A percentile compares a stretch with the other conserved stretches of the same genome.
Conservation (phyloP, 2,797 vertebrate genomes). For the Centropyge bicolor region DNA sequence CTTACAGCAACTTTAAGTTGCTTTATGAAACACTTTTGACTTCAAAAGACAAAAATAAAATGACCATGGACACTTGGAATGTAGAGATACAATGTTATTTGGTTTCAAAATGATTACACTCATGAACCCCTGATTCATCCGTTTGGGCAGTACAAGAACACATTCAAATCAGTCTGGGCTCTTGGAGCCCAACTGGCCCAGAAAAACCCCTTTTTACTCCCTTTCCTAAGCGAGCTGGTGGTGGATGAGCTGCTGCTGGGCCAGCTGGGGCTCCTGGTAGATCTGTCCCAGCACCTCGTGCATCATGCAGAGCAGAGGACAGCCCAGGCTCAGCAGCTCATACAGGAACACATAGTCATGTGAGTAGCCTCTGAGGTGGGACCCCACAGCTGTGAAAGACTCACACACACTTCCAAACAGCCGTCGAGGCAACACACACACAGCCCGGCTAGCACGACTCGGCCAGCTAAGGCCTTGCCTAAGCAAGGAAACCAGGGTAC, state of each 20-base stretch:
- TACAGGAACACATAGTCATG: constrained; percentile 92
- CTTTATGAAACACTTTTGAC: constrained; percentile 27
- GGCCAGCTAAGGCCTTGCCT: constrained; percentile 89
- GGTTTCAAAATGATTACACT: not conserved
- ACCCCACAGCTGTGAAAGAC: constrained; percentile 79
- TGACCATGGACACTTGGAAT: constrained; percentile 19
- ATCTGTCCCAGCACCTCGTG: constrained; percentile 91
- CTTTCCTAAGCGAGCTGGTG: constrained; percentile 33
- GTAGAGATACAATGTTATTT: constrained; percentile 21
- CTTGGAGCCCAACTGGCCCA: too few relatives aligned
- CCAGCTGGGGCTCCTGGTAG: constrained; percentile 86
- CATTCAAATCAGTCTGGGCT: not conserved
- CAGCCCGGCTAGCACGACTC: constrained; percentile 85
- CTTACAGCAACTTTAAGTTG: constrained; percentile 31
- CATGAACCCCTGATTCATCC: not conserved
- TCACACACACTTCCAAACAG: constrained; percentile 89
- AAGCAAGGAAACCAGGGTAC: constrained; percentile 95
- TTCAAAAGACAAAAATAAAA: constrained; percentile 35
- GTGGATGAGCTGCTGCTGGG: constrained; percentile 67
- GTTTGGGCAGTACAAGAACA: not conserved
- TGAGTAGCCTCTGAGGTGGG: constrained; percentile 90
- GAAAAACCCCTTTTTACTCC: not conserved
- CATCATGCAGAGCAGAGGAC: constrained; percentile 91
- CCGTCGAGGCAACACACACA: constrained; percentile 86
- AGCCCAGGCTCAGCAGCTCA: constrained; percentile 92